Percentiles rank a stretch among this genome's conserved stretches.
Evolutionary conservation across 2,888 invertebrate species (phyloP).

Genomic region (Fissipunctia ypsillon): DNA sequence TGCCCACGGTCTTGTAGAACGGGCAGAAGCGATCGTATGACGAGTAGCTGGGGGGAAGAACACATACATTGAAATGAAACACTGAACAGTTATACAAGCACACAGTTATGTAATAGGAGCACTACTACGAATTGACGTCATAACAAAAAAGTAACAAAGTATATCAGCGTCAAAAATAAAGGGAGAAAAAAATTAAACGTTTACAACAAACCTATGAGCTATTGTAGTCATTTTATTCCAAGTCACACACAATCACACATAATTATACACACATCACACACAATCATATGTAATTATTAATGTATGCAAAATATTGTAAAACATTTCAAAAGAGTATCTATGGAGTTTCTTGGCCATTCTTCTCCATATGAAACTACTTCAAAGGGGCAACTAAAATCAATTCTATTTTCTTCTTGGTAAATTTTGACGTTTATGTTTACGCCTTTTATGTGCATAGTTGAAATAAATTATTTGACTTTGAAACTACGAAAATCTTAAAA

Average conservation of each 20-base stretch:
- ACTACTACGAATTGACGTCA: background rate
- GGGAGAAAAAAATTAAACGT: background rate
- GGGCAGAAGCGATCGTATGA: constrained; percentile 99
- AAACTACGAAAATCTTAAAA: background rate
- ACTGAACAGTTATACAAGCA: background rate
- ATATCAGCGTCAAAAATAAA: background rate
- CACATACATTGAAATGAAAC: background rate
- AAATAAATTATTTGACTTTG: background rate
- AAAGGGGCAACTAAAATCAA: background rate
- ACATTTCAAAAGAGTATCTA: background rate
- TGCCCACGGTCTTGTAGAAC: constrained; percentile 99
- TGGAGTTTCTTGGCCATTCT: background rate
- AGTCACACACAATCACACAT: too few relatives aligned
- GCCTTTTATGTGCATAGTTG: background rate
- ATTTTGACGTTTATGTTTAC: background rate
- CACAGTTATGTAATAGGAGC: background rate
- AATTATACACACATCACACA: too few relatives aligned
- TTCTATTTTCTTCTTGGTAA: background rate
- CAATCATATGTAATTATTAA: too few relatives aligned
- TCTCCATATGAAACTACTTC: background rate
- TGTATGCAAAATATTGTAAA: background rate
- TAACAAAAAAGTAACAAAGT: background rate
- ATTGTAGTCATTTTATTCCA: background rate
- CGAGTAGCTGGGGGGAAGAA: constrained; percentile 92
- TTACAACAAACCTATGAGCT: background rate